Percentiles rank a stretch among this genome's conserved stretches.
These are phyloP conservation scores for Drosophila micromelanica DNA, from an alignment of 1,140 invertebrate species.

Conservation along the genomic window DNA sequence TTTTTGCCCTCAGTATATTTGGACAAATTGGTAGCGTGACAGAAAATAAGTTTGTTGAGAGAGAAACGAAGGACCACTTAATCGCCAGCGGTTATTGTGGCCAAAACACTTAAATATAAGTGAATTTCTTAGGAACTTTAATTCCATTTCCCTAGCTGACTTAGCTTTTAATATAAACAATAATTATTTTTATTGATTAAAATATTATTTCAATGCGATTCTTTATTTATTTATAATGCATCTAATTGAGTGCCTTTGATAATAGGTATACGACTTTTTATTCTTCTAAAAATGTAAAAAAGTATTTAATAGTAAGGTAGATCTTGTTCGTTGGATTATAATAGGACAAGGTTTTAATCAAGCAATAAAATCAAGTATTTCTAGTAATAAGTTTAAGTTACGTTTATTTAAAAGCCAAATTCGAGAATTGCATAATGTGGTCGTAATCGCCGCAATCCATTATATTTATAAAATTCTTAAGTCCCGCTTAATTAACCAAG, in stretches of 20 bases:
- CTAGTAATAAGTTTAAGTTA: background rate
- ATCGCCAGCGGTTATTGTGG: background rate
- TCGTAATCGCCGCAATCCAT: background rate
- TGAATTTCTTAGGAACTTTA: constrained; percentile 11
- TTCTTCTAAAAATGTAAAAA: too few relatives aligned
- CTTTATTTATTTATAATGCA: too few relatives aligned
- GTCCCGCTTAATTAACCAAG: constrained; percentile 62
- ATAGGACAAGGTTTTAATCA: too few relatives aligned
- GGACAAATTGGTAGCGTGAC: constrained; percentile 6
- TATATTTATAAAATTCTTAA: constrained; percentile 29
- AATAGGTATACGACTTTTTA: too few relatives aligned
- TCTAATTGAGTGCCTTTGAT: too few relatives aligned
- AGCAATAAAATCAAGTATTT: background rate
- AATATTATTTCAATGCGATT: too few relatives aligned
- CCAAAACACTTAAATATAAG: constrained; percentile 4
- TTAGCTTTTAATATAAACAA: background rate
- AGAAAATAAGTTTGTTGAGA: background rate
- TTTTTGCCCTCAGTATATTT: background rate
- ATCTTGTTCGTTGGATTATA: too few relatives aligned
- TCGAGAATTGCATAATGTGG: background rate
- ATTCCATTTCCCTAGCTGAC: background rate
- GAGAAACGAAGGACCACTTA: background rate
- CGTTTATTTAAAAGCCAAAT: background rate
- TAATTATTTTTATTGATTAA: too few relatives aligned
- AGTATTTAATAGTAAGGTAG: too few relatives aligned